Evolutionary conservation across 2,113 vertebrate genomes (phyloP), one percentile per base, ranked within the genome.

Genomic region (Dermatemys mawii): DNA sequence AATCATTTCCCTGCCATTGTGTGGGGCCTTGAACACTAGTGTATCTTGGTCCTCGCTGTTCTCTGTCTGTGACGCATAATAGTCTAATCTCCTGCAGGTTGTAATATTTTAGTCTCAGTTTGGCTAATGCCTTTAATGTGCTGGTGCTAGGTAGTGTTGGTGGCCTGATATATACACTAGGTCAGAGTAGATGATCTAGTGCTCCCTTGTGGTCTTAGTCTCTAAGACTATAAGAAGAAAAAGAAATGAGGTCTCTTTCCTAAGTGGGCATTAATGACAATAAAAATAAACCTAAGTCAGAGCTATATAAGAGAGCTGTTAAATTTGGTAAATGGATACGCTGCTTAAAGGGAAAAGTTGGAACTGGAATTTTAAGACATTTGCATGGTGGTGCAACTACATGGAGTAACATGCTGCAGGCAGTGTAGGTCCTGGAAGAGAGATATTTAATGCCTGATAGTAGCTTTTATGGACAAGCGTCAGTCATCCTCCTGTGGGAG

Each of bases 341-440:
- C 48, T 81, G 14, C 4, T 67, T 57, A 27, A 80, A 82, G 44
- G n/a, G 73, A 63, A 67, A 41, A 75, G 87, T 24, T 83, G 83
- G 84, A 4, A 8, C 6, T 2, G 9, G 83, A 70, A 8, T 89
- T 78, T 73, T 4, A 0, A 0, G 32, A 9, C 35, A 5, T 86
- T 84, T 89, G 57, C 11, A 86, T 93, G 27, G 57, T 88, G 24
- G 35, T 80, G 13, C 78, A 22, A 41, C 41, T n/a, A 57, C 44
- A 35, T 67, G 16, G 88, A 88, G 17, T 63, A 57, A 78, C 50
- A 92, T 63, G 76, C 29, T 41, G 38, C 11, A 26, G 76, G 44
- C 29, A 41, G 50, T 46, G 41, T 26, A 5, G 86, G 8, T 41
- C 13, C 41, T 35, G 35, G 70, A 5, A 67, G 41, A 41, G 81